These are phyloP conservation scores for Proisotoma minuta DNA, from an alignment of 2,888 invertebrate species.

Conservation along the genomic window DNA sequence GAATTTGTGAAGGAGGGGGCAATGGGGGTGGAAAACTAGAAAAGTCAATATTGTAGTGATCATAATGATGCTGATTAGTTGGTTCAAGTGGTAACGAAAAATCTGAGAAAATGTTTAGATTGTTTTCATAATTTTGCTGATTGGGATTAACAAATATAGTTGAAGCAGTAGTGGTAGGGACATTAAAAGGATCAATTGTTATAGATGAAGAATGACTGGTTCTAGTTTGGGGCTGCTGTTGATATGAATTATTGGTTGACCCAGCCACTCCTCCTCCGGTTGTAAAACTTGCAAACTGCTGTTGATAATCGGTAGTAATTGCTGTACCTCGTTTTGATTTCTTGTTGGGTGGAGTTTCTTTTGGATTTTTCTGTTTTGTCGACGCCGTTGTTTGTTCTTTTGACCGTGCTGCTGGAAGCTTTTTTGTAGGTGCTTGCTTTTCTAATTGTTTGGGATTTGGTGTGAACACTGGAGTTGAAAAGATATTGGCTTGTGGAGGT, in stretches of 20 bases:
- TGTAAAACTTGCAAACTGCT: too few relatives aligned
- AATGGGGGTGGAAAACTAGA: too few relatives aligned
- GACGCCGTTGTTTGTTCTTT: background rate
- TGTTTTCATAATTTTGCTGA: background rate
- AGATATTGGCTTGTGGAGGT: background rate
- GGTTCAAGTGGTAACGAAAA: background rate
- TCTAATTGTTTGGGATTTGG: background rate
- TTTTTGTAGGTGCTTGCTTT: too few relatives aligned
- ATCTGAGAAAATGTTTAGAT: background rate
- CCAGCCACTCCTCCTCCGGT: background rate
- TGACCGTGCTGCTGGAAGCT: background rate
- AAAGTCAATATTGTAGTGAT: background rate
- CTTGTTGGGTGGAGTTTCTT: background rate
- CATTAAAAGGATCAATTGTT: background rate
- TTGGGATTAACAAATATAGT: too few relatives aligned
- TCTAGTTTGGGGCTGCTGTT: background rate
- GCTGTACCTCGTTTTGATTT: too few relatives aligned
- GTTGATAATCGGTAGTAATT: too few relatives aligned
- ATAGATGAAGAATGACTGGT: background rate
- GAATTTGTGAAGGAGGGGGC: too few relatives aligned
- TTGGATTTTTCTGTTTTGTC: background rate
- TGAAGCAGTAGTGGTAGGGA: too few relatives aligned
- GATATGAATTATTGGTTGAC: background rate
- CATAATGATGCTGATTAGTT: conserved; percentile 2
- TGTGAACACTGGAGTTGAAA: background rate